Evolutionary conservation across 2,888 invertebrate species (phyloP).

Genomic region (Acanthosepion lycidas): DNA sequence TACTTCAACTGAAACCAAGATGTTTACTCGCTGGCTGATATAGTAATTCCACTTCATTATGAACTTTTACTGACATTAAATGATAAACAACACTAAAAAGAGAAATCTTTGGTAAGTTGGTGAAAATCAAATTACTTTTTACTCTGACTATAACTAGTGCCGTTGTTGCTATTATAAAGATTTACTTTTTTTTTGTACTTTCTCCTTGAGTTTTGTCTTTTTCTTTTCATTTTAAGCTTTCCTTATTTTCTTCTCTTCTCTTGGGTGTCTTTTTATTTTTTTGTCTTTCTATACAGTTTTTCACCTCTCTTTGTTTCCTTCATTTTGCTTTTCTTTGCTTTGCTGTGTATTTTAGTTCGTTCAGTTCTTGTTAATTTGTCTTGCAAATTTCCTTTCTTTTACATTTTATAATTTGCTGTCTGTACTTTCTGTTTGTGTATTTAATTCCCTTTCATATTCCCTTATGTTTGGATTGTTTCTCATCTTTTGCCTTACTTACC

Average conservation of each 20-base stretch:
- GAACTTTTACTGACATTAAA: not conserved
- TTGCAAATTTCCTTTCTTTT: too few species aligned
- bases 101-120: not conserved
- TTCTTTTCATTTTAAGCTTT: too few species aligned
- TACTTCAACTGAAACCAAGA: not conserved
- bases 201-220: too few species aligned
- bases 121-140: not conserved
- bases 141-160: not conserved
- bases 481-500: not conserved
- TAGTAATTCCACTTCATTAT: not conserved
- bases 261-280: too few species aligned
- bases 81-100: not conserved
- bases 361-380: too few species aligned
- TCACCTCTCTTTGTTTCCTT: too few species aligned
- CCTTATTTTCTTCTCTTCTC: too few species aligned
- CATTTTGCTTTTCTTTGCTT: too few species aligned
- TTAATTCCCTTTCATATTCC: not conserved
- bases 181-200: not conserved
- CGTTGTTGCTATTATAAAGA: not conserved
- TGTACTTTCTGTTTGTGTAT: too few species aligned
- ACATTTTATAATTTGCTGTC: too few species aligned
- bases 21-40: not conserved
- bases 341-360: too few species aligned
- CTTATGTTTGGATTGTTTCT: not conserved
- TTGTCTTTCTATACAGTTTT: too few species aligned